These are phyloP conservation scores for Todus mexicanus DNA, from an alignment of 2,797 vertebrate species.

Conservation along the genomic window DNA sequence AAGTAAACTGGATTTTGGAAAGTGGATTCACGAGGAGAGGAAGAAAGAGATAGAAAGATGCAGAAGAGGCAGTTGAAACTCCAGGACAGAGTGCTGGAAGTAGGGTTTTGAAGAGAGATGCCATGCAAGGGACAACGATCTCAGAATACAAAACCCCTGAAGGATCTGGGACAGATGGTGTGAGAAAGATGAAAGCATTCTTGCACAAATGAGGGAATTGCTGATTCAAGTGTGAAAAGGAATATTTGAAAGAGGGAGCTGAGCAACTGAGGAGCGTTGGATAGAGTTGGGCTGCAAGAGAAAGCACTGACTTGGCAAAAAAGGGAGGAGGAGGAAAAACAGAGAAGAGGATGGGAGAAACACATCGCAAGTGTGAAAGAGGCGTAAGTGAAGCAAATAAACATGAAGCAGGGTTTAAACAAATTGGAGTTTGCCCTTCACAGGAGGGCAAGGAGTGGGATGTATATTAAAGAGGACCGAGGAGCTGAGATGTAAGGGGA, in stretches of 20 bases:
- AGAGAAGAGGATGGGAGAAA: background rate
- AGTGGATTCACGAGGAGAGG: background rate
- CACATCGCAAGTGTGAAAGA: background rate
- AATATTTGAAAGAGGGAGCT: background rate
- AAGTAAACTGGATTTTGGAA: background rate
- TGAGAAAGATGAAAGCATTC: background rate
- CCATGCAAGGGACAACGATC: background rate
- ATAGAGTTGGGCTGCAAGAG: background rate
- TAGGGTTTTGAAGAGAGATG: background rate
- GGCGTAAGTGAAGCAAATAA: background rate
- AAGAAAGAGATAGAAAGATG: background rate
- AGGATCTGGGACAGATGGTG: background rate
- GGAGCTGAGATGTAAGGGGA: background rate
- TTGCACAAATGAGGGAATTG: background rate
- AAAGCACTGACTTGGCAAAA: background rate
- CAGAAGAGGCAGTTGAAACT: background rate
- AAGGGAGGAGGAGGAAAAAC: background rate
- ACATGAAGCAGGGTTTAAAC: background rate
- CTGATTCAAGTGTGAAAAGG: background rate
- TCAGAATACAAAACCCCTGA: background rate
- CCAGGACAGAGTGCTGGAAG: background rate
- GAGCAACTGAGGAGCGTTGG: background rate
- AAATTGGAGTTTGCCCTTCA: background rate
- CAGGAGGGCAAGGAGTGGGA: background rate
- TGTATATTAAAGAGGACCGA: background rate